Percentiles rank a stretch among this genome's conserved stretches.
phyloP scores from a whole-genome alignment of 1,140 invertebrate species.

The Drosophila bifasciata region DNA sequence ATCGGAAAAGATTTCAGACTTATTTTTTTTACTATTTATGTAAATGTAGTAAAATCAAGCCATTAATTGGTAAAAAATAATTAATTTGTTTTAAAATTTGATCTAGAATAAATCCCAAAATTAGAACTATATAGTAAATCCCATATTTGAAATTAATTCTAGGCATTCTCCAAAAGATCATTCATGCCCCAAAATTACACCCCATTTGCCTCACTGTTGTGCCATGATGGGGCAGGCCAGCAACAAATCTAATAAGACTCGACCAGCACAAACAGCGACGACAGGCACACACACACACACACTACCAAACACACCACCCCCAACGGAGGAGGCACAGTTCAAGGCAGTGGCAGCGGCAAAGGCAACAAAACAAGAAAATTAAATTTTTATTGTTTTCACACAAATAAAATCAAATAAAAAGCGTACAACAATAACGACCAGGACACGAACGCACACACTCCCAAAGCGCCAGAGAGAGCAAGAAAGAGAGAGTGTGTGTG shows the following conservation, averaged over 20 bases:
- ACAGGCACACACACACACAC: constrained; percentile 23
- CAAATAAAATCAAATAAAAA: constrained; percentile 84
- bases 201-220: constrained; percentile 27
- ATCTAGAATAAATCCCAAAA: no score
- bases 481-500: not conserved
- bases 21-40: no score
- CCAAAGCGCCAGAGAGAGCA: constrained; percentile 13
- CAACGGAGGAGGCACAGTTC: constrained; percentile 46
- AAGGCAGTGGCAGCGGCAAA: constrained; percentile 46
- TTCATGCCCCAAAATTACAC: not conserved
- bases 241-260: constrained; percentile 37
- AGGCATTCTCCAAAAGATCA: no score
- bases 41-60: no score
- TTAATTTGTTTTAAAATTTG: no score
- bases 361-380: constrained; percentile 83
- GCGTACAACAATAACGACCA: constrained; percentile 72
- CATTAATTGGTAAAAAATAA: no score
- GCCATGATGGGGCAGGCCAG: not conserved
- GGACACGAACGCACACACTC: constrained; percentile 45
- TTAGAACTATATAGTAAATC: no score
- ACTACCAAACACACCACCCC: no score
- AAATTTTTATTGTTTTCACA: constrained; percentile 84
- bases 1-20: no score
- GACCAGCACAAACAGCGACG: constrained; percentile 28
- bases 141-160: not conserved